Percentiles rank a stretch among this genome's conserved stretches.
Evolutionary conservation across 2,113 vertebrate genomes (phyloP).

Genomic region (Pluvialis apricaria): DNA sequence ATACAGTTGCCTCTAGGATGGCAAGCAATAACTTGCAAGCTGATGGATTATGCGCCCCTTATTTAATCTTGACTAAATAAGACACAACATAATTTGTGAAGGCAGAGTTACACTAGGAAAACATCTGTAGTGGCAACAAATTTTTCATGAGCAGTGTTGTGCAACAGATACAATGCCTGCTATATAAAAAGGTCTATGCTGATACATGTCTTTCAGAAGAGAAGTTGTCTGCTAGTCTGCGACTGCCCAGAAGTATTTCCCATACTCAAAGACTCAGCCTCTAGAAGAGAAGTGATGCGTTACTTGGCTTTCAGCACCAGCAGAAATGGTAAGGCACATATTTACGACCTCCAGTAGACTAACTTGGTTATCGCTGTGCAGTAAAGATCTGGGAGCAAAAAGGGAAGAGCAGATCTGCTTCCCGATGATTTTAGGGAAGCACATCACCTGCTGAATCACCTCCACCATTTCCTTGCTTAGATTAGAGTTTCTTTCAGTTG

Average conservation of each 20-base stretch:
- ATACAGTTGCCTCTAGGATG: background rate
- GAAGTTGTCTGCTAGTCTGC: background rate
- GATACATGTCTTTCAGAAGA: background rate
- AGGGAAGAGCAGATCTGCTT: background rate
- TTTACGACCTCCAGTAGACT: background rate
- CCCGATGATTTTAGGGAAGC: background rate
- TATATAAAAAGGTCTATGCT: background rate
- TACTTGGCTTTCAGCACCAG: background rate
- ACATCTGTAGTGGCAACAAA: background rate
- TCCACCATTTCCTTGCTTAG: background rate
- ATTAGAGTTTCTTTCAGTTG: background rate
- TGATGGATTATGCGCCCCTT: background rate
- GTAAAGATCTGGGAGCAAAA: background rate
- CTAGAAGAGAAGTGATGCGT: background rate
- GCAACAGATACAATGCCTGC: background rate
- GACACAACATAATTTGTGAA: background rate
- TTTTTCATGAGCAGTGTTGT: background rate
- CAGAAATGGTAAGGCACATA: background rate
- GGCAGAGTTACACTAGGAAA: background rate
- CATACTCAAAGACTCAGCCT: background rate
- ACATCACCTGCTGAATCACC: background rate
- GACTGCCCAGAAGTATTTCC: background rate
- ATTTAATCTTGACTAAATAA: background rate
- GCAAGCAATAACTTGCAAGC: background rate
- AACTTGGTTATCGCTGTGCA: background rate